These are phyloP conservation scores for Lampris megalopsis DNA, from an alignment of 2,113 vertebrate genomes.

Conservation along the genomic window DNA sequence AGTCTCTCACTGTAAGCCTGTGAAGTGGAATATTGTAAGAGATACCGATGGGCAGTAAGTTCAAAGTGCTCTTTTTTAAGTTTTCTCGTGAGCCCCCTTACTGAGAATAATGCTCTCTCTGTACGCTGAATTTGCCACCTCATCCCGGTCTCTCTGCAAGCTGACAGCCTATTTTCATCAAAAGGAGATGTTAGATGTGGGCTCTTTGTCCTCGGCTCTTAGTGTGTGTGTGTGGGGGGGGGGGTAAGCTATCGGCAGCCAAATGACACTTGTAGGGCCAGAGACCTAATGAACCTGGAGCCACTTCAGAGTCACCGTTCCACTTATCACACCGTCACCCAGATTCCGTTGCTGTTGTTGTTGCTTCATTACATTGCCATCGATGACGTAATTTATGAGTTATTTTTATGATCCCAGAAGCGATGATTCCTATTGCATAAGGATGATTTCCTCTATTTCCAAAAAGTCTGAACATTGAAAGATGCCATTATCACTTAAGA, in stretches of 20 bases:
- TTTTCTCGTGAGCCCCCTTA: not conserved
- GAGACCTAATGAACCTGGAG: not conserved
- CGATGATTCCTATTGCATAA: no score
- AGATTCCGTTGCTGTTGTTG: no score
- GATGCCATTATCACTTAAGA: not conserved
- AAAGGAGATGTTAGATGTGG: constrained; percentile 20
- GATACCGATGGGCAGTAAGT: constrained; percentile 20
- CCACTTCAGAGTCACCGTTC: not conserved
- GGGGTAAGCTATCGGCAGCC: not conserved
- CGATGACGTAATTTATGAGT: not conserved
- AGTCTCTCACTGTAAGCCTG: not conserved
- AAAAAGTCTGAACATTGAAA: no score
- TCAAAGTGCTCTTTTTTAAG: constrained; percentile 2
- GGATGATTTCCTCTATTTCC: no score
- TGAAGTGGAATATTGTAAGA: constrained; percentile 25
- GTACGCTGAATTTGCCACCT: constrained; percentile 2
- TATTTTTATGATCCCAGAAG: not conserved
- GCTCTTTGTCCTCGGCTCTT: not conserved
- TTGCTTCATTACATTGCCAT: not conserved
- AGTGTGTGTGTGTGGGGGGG: not conserved
- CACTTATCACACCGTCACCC: not conserved
- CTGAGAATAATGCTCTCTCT: constrained; percentile 38
- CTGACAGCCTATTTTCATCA: constrained; percentile 27
- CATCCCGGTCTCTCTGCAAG: constrained; percentile 3
- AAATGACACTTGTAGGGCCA: not conserved